Conservation (phyloP, 1,140 invertebrate genomes). For the Microvelia longipes region DNA sequence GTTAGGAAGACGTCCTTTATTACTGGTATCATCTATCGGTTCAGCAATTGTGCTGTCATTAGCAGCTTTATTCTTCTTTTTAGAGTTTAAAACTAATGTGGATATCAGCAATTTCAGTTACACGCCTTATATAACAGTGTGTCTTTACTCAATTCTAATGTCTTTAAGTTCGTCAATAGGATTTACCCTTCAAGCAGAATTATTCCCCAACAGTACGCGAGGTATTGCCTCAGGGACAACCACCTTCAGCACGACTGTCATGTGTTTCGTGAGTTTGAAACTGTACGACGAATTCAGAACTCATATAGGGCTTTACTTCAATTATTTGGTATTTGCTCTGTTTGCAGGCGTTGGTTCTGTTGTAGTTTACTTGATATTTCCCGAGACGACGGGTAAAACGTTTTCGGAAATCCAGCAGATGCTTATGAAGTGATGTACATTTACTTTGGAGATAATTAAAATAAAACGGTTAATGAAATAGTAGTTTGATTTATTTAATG, state of each 20-base stretch:
- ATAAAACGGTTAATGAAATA: no score
- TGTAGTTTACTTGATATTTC: conserved; percentile 47
- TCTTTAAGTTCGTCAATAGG: conserved; percentile 6
- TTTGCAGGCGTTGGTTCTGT: conserved; percentile 42
- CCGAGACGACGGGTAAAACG: conserved; percentile 68
- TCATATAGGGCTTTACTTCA: conserved; percentile 45
- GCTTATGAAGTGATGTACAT: no score
- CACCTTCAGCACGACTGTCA: conserved; percentile 15
- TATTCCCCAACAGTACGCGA: conserved; percentile 17
- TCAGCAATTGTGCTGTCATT: neutral
- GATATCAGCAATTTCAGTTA: neutral
- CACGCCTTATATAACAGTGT: conserved; percentile 3
- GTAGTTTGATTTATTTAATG: no score
- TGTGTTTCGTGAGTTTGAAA: conserved; percentile 50
- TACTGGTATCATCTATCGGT: conserved; percentile 33
- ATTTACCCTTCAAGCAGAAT: conserved; percentile 12
- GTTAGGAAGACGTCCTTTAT: conserved; percentile 35
- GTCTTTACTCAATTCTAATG: conserved; percentile 4
- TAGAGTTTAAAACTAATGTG: neutral
- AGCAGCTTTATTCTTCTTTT: neutral
- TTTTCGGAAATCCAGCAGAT: conserved; percentile 53
- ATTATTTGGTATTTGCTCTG: conserved; percentile 64
- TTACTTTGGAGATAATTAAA: no score
- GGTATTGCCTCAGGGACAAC: conserved; percentile 17
- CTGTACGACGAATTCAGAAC: conserved; percentile 45